These are phyloP conservation scores for Cricetomys ansorgei DNA, from an alignment of 2,113 vertebrate genomes.

Conservation along the genomic window DNA sequence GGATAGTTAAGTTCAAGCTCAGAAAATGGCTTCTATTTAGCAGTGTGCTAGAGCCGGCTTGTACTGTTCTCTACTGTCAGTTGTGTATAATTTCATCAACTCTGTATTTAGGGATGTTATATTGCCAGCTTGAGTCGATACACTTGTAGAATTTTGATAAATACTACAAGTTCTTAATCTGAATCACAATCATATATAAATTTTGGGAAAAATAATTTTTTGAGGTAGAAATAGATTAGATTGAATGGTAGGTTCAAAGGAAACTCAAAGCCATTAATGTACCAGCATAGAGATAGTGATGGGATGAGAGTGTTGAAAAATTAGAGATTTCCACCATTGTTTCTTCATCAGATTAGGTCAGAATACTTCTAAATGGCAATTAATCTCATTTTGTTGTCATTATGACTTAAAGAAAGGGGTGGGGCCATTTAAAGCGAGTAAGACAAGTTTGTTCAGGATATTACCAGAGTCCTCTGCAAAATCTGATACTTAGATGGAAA, in stretches of 20 bases:
- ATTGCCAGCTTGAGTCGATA: background rate
- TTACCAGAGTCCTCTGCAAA: background rate
- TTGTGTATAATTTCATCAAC: background rate
- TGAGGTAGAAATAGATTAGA: background rate
- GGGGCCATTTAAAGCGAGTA: background rate
- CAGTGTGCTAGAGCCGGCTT: fast-evolving
- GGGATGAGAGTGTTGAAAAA: background rate
- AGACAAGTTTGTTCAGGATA: background rate
- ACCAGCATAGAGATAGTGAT: background rate
- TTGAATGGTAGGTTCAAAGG: background rate
- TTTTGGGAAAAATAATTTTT: background rate
- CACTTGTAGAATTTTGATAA: background rate
- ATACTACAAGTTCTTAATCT: background rate
- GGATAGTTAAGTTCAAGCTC: background rate
- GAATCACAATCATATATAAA: background rate
- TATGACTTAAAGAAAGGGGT: background rate
- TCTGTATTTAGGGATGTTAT: background rate
- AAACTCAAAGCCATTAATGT: background rate
- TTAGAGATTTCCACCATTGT: background rate
- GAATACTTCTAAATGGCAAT: background rate
- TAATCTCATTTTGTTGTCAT: background rate
- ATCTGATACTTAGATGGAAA: background rate
- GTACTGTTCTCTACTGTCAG: background rate
- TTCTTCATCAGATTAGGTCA: background rate
- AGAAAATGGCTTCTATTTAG: background rate